phyloP scores from a whole-genome alignment of 2,113 vertebrate genomes.

The Xyrauchen texanus region DNA sequence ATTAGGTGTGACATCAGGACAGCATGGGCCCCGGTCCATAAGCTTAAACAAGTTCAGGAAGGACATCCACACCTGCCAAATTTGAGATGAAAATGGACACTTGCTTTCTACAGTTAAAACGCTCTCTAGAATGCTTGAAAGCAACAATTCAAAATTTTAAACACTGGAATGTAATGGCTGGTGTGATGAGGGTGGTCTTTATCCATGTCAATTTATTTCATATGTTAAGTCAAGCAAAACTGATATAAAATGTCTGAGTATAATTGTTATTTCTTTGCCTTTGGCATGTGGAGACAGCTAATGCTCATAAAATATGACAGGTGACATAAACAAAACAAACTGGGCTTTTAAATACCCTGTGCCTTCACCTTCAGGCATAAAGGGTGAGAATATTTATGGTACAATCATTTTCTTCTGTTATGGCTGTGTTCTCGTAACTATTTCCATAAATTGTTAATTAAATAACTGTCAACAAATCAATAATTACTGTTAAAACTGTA shows the following conservation, averaged over 20 bases:
- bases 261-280: slow-evolving; percentile 7
- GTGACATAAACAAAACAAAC: not conserved
- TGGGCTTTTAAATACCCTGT: slow-evolving; percentile 3
- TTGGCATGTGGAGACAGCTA: not conserved
- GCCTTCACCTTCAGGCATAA: not conserved
- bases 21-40: not conserved
- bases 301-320: slow-evolving; percentile 2
- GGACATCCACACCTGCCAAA: not conserved
- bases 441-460: not conserved
- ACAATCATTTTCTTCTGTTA: not conserved
- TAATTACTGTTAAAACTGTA: not conserved
- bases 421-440: not conserved
- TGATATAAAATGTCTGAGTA: not conserved
- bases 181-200: not conserved
- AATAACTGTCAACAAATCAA: not conserved
- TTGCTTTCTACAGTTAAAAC: not conserved
- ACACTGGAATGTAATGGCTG: not conserved
- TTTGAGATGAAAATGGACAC: slow-evolving; percentile 16
- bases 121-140: too few relatives aligned
- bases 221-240: not conserved
- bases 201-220: not conserved
- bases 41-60: not conserved
- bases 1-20: not conserved
- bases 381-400: not conserved
- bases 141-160: not conserved